These are phyloP conservation scores for Trichosurus vulpecula DNA, from an alignment of 2,797 vertebrate species.

Conservation along the genomic window DNA sequence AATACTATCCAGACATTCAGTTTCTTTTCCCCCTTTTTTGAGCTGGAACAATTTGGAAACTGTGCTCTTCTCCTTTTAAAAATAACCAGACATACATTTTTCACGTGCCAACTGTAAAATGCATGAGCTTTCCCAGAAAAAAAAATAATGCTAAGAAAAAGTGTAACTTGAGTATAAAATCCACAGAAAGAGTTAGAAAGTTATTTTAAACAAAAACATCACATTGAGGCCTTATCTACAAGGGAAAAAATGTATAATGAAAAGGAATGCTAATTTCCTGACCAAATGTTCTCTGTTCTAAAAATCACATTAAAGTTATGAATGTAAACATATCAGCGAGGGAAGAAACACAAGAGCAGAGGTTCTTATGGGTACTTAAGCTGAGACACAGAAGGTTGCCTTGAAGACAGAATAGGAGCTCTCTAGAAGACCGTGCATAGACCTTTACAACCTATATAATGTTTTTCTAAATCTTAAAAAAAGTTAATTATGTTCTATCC, in stretches of 20 bases:
- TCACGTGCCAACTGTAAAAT: conserved; percentile 42
- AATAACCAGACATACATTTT: conserved; percentile 12
- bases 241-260: neutral
- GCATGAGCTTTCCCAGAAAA: conserved; percentile 24
- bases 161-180: conserved; percentile 48
- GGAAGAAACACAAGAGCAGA: conserved; percentile 16
- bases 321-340: neutral
- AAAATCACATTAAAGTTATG: conserved; percentile 21
- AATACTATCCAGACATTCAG: conserved; percentile 7
- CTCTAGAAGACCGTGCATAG: neutral
- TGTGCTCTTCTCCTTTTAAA: conserved; percentile 37
- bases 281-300: conserved; percentile 40
- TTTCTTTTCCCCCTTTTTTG: neutral
- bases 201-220: conserved; percentile 65
- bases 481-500: neutral
- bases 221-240: conserved; percentile 10
- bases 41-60: conserved; percentile 8
- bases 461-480: neutral
- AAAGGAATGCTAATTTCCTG: conserved; percentile 13
- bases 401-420: neutral
- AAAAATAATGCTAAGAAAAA: conserved; percentile 16
- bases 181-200: conserved; percentile 49
- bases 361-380: neutral
- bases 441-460: neutral
- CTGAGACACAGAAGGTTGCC: neutral